Conservation (phyloP, 2,113 vertebrate genomes). For the Colistium nudipinnis region DNA sequence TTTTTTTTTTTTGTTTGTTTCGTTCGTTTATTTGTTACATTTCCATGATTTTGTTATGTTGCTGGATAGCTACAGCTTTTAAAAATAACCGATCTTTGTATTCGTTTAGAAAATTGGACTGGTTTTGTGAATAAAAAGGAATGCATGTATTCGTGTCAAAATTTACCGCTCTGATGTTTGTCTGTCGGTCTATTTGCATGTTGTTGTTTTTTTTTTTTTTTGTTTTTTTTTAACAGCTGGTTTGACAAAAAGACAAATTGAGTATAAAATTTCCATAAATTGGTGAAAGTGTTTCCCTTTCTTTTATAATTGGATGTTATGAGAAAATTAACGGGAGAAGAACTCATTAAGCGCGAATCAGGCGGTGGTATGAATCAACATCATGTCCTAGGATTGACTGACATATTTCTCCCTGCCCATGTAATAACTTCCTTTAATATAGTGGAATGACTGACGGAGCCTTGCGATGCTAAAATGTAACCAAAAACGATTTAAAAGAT, state of each 20-base stretch:
- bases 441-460: slow-evolving; percentile 58
- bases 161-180: slow-evolving; percentile 87
- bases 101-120: slow-evolving; percentile 98
- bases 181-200: slow-evolving; percentile 80
- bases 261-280: slow-evolving; percentile 54
- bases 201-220: slow-evolving; percentile 34
- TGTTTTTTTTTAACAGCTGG: slow-evolving; percentile 40
- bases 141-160: slow-evolving; percentile 99
- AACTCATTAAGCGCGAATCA: slow-evolving; percentile 60
- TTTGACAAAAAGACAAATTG: slow-evolving; percentile 59
- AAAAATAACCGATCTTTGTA: slow-evolving; percentile 96
- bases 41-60: slow-evolving; percentile 78
- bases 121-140: slow-evolving; percentile 99
- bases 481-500: slow-evolving; percentile 66
- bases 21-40: slow-evolving; percentile 66
- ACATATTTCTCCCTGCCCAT: slow-evolving; percentile 58
- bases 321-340: slow-evolving; percentile 39
- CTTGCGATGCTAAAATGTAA: slow-evolving; percentile 67
- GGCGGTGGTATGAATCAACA: slow-evolving; percentile 55
- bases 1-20: slow-evolving; percentile 44
- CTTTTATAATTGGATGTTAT: slow-evolving; percentile 58
- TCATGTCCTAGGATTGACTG: slow-evolving; percentile 57
- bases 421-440: slow-evolving; percentile 49
- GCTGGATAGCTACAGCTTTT: slow-evolving; percentile 89
- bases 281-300: slow-evolving; percentile 58